Conservation (phyloP, 2,797 vertebrate genomes). For the Myiothlypis coronata region DNA sequence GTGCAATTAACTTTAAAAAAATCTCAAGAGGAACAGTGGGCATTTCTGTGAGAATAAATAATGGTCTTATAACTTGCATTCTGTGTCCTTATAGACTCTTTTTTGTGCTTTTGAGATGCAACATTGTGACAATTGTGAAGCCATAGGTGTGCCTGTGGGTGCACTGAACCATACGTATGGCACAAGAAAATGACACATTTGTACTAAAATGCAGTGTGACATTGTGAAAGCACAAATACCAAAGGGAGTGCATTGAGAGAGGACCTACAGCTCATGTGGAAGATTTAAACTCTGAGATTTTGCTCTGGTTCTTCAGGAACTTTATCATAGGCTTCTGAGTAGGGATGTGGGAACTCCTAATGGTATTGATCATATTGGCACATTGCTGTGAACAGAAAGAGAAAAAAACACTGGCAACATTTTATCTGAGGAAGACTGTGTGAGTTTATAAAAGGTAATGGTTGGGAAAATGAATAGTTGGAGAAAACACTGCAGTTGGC, state of each 20-base stretch:
- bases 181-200: not conserved
- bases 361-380: not conserved
- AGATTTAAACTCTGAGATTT: not conserved
- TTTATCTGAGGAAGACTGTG: not conserved
- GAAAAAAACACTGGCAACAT: not conserved
- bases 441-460: not conserved
- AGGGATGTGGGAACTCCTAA: not conserved
- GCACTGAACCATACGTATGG: not conserved
- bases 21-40: not conserved
- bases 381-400: not conserved
- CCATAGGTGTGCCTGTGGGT: not conserved
- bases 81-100: not conserved
- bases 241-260: not conserved
- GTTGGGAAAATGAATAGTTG: not conserved
- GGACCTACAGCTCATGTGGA: not conserved
- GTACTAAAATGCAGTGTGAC: not conserved
- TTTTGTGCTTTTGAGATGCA: not conserved
- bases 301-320: not conserved
- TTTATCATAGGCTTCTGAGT: not conserved
- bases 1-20: not conserved
- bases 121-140: not conserved
- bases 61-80: fast-evolving
- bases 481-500: not conserved
- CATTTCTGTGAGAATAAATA: not conserved
- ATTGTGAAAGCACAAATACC: not conserved